Evolutionary conservation across 2,113 vertebrate species (phyloP), one percentile per base, ranked within the genome.

Genomic region (Macquaria ambigua): DNA sequence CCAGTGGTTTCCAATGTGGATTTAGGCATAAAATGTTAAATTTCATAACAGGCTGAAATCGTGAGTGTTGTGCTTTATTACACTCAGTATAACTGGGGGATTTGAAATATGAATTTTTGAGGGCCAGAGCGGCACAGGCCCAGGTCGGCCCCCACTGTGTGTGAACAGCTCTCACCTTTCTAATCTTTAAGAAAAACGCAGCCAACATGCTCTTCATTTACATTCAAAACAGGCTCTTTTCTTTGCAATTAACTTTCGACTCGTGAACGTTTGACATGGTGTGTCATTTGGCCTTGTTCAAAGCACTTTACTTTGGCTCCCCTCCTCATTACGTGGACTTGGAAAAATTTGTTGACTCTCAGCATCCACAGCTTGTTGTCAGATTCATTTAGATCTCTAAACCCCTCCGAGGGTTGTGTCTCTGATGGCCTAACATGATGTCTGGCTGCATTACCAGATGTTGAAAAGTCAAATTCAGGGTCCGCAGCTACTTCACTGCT

Each of bases 201-300:
- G 39, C 69, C 75, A 56, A 21, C 76, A 23, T n/a, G 67, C 64
- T 83, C 75, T 77, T 82, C 56, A 77, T 90, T 82, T 79, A 85
- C 86, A 84, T 71, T 91, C 39, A 79, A 68, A 87, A 78, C 72
- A 50, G 37, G 3, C 76, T 56, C 41, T 39, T 85, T 90, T 78
- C 66, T 84, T 83, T 63, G 87, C 86, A 93, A 91, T 91, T 93
- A 90, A 93, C 89, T 90, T 91, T 88, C 90, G 82, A 90, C 89
- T 86, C 25, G 71, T 78, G 89, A 89, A 86, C 79, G 39, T 88
- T 91, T 91, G 85, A 88, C 85, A 81, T 9, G 3, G 63, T 56
- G 41, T 82, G 83, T 92, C 75, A 52, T 69, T 89, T 87, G 83
- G 80, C 5, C 63, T 85, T 67, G 6, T 90, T 89, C 76, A 73